Conservation (phyloP, 2,113 vertebrate species). For the Circaetus gallicus region DNA sequence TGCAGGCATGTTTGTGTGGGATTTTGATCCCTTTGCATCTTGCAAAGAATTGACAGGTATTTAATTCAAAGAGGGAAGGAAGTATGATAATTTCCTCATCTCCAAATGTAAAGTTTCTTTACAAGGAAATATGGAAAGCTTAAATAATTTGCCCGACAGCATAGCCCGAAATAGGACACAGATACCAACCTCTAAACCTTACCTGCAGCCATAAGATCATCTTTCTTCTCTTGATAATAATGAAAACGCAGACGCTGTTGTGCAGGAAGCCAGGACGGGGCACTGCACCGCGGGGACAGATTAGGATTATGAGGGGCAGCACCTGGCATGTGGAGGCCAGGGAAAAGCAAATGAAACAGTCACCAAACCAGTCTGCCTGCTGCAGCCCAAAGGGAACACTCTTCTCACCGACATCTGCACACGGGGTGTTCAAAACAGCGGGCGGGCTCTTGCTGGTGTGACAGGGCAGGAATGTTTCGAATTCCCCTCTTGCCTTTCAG, state of each 20-base stretch:
- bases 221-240: background rate
- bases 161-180: background rate
- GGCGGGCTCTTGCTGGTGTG: background rate
- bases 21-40: background rate
- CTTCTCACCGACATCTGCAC: background rate
- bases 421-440: background rate
- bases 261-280: background rate
- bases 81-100: background rate
- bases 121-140: background rate
- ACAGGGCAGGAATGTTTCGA: background rate
- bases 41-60: background rate
- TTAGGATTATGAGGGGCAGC: slow-evolving; percentile 3
- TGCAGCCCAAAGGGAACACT: background rate
- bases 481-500: background rate
- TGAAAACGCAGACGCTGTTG: background rate
- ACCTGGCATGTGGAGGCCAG: background rate
- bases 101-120: background rate
- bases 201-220: background rate
- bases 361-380: background rate
- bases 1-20: background rate
- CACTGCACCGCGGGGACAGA: background rate
- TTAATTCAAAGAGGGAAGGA: background rate
- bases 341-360: background rate
- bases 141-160: background rate
- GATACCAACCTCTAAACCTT: background rate